Conservation (phyloP, 1,140 invertebrate species). For the Tribolium castaneum region DNA sequence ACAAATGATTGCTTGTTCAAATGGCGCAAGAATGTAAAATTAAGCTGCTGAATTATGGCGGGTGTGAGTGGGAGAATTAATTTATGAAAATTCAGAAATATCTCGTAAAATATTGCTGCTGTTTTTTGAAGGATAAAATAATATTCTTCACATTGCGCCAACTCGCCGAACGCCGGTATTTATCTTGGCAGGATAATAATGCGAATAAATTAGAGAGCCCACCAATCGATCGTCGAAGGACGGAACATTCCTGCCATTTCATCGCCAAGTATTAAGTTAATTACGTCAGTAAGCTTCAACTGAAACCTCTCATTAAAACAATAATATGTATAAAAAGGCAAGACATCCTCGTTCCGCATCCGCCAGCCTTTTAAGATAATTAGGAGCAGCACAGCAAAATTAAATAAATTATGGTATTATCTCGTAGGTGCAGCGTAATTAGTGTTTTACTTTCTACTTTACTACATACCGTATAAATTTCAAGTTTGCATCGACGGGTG, state of each 20-base stretch:
- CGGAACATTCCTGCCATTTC: conserved; percentile 15
- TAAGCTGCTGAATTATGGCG: background rate
- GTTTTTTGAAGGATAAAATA: background rate
- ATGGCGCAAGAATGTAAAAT: too few relatives aligned
- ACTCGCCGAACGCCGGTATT: background rate
- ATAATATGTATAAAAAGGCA: background rate
- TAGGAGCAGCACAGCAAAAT: background rate
- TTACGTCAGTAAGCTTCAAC: conserved; percentile 12
- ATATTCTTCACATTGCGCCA: background rate
- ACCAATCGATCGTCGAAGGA: conserved; percentile 14
- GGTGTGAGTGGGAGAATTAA: background rate
- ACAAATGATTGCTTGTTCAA: too few relatives aligned
- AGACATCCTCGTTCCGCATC: background rate
- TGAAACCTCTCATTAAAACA: background rate
- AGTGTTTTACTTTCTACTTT: background rate
- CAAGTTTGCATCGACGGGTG: background rate
- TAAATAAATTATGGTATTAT: background rate
- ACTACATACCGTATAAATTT: background rate
- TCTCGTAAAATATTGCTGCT: background rate
- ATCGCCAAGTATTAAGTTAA: conserved; percentile 24
- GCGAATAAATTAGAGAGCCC: conserved; percentile 15
- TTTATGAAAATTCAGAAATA: background rate
- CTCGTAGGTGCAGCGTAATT: background rate
- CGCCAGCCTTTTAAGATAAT: background rate
- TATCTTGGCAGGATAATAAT: conserved; percentile 15